Evolutionary conservation across 2,888 invertebrate genomes (phyloP), one percentile per base, ranked within the genome.

Genomic region (Slavum lentiscoides): DNA sequence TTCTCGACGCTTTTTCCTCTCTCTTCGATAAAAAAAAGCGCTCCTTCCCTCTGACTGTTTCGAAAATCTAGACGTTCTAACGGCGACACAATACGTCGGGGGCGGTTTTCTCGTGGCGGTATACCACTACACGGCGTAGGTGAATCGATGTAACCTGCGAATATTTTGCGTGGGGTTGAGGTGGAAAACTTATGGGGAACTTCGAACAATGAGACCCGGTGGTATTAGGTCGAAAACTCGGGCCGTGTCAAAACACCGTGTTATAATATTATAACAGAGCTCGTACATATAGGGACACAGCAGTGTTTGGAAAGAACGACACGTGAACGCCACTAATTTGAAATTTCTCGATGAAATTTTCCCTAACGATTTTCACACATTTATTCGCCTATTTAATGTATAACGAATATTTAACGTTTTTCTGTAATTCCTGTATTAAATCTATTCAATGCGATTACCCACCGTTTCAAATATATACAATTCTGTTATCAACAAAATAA

Each of bases 171-270:
- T 9, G 39, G n/a, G 21, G 23, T 17, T 15, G 49, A 3, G 43
- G 15, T 49, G 17, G 23, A 68, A 49, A 68, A 43, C n/a, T 6
- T 23, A n/a, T 30, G 69, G 69, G 69, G 55, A 69, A 55, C 30
- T 55, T 37, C 49, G 68, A 68, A 68, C 68, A 68, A 68, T 49
- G 49, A 19, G 19, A 13, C 19, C 30, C 2, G 30, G 30, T 4
- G 19, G 69, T 30, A n/a, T 49, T 49, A n/a, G 55, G 30, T 1
- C 17, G 19, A 30, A 55, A 55, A 69, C 37, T 53, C 7, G 55
- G 69, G 6, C n/a, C 30, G 69, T 69, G 55, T 30, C 69, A 19
- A 69, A 55, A 55, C 17, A 6, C 43, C 7, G 43, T 43, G 30
- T 30, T 30, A 2, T 30, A 30, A 30, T 30, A 30, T n/a, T n/a